Percentiles rank a stretch among this genome's conserved stretches.
Conservation (phyloP, 1,140 invertebrate genomes). For the Nebria ingens region DNA sequence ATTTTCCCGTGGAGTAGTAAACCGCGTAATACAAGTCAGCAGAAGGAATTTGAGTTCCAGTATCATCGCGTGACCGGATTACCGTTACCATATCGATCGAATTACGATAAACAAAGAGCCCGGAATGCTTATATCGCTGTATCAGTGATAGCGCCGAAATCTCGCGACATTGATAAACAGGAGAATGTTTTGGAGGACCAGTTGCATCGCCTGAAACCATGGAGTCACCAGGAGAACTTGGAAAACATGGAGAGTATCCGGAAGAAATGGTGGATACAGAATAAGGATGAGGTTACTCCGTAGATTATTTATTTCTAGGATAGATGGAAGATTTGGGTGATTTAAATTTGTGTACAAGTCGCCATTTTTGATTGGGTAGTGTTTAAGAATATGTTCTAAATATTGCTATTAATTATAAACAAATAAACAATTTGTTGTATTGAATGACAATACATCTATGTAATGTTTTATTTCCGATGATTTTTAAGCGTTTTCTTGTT, state of each 20-base stretch:
- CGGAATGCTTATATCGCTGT: slow-evolving; percentile 33
- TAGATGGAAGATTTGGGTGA: no score
- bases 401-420: no score
- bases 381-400: no score
- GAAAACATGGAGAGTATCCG: slow-evolving; percentile 15
- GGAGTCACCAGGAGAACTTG: slow-evolving; percentile 15
- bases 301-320: no score
- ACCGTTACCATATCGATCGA: slow-evolving; percentile 18
- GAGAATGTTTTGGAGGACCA: slow-evolving; percentile 31
- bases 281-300: no score
- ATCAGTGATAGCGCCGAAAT: slow-evolving; percentile 31
- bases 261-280: slow-evolving; percentile 13
- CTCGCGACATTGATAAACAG: slow-evolving; percentile 14
- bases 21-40: background rate
- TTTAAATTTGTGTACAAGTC: slow-evolving; percentile 4
- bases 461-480: no score
- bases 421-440: no score
- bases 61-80: slow-evolving; percentile 31
- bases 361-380: no score
- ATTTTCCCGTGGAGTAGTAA: background rate
- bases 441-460: no score
- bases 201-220: slow-evolving; percentile 27
- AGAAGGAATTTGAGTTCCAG: slow-evolving; percentile 19
- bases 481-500: no score
- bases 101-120: slow-evolving; percentile 15